Evolutionary conservation across 2,888 invertebrate genomes (phyloP).

Genomic region (Apamea crenata): DNA sequence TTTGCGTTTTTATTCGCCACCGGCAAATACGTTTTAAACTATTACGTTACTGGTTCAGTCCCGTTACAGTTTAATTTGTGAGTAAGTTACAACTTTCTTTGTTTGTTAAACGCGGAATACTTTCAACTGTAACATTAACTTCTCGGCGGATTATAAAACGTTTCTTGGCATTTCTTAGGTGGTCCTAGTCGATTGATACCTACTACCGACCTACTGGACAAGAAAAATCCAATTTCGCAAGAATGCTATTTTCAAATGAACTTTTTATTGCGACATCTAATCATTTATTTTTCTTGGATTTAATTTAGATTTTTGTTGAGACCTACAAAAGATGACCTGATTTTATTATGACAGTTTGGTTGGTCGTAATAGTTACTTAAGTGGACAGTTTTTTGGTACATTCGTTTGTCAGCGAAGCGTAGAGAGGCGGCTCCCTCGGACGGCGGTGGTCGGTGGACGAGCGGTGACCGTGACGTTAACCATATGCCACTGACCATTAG

Average conservation of each 20-base stretch:
- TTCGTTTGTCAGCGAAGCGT: slow-evolving; percentile 70
- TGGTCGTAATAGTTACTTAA: slow-evolving; percentile 46
- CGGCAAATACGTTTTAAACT: slow-evolving; percentile 44
- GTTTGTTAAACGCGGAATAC: slow-evolving; percentile 38
- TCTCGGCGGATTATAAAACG: slow-evolving; percentile 45
- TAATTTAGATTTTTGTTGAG: slow-evolving; percentile 42
- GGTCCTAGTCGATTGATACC: slow-evolving; percentile 33
- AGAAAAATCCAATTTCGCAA: slow-evolving; percentile 44
- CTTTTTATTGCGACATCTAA: slow-evolving; percentile 13
- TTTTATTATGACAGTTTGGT: slow-evolving; percentile 52
- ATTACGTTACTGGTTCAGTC: slow-evolving; percentile 22
- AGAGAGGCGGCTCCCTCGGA: slow-evolving; percentile 69
- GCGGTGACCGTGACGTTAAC: slow-evolving; percentile 79
- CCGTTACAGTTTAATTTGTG: slow-evolving; percentile 53
- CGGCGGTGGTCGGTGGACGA: slow-evolving; percentile 63
- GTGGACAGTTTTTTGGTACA: slow-evolving; percentile 51
- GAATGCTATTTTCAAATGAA: slow-evolving; percentile 31
- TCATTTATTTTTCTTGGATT: slow-evolving; percentile 19
- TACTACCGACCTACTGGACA: not conserved
- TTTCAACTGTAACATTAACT: slow-evolving; percentile 43
- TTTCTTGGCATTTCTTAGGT: slow-evolving; percentile 38
- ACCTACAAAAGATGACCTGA: slow-evolving; percentile 45
- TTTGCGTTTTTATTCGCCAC: slow-evolving; percentile 45
- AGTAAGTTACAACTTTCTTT: slow-evolving; percentile 47
- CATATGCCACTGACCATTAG: slow-evolving; percentile 75